These are phyloP conservation scores for Actinia equina DNA, from an alignment of 64 coral and sea anemone species.

Conservation along the genomic window DNA sequence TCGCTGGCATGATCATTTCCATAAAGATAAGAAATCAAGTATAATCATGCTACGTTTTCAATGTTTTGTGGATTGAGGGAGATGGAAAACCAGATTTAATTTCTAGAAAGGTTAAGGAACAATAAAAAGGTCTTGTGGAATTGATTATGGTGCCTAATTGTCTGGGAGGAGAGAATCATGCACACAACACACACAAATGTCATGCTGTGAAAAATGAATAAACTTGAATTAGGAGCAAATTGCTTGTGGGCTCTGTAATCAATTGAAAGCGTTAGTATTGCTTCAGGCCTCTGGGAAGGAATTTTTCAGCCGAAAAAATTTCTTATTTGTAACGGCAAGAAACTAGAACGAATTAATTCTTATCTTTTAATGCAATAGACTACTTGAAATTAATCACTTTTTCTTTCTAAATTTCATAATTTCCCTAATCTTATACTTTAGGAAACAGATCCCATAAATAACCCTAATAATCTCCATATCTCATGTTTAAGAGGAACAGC, in stretches of 20 bases:
- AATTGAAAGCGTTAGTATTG: background rate
- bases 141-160: background rate
- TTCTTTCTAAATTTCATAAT: background rate
- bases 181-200: background rate
- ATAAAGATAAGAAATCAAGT: background rate
- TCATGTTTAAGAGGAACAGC: background rate
- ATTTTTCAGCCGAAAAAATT: background rate
- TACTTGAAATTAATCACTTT: background rate
- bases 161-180: background rate
- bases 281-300: background rate
- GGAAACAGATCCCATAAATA: constrained; percentile 4
- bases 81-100: background rate
- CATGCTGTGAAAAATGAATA: background rate
- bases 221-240: background rate
- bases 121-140: background rate
- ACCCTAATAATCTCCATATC: background rate
- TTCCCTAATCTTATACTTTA: background rate
- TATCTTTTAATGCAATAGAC: background rate
- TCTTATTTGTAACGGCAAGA: background rate
- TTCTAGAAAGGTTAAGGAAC: background rate
- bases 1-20: background rate
- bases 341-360: background rate
- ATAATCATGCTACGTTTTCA: background rate
- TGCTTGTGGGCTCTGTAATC: background rate
- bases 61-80: background rate